Percentiles rank a stretch among this genome's conserved stretches.
Conservation (phyloP, 1,140 invertebrate species). For the Apolygus lucorum region DNA sequence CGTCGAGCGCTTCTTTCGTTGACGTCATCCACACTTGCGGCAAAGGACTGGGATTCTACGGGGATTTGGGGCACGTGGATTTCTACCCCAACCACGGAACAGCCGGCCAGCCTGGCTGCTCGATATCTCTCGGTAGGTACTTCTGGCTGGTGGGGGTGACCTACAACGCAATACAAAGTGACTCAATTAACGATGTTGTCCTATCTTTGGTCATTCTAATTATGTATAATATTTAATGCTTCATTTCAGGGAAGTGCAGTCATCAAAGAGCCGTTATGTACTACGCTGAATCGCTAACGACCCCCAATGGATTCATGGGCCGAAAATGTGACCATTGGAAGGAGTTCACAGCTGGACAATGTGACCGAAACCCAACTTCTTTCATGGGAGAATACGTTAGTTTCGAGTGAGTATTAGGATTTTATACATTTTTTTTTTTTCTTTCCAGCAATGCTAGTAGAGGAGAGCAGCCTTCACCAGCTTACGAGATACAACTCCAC, state of each 20-base stretch:
- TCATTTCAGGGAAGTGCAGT: constrained; percentile 24
- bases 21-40: constrained; percentile 49
- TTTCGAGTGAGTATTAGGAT: not conserved
- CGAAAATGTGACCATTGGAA: constrained; percentile 50
- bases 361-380: constrained; percentile 40
- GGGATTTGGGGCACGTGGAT: constrained; percentile 48
- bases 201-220: too few relatives aligned
- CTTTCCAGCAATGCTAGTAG: too few relatives aligned
- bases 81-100: constrained; percentile 54
- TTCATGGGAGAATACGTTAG: constrained; percentile 50
- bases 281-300: constrained; percentile 28
- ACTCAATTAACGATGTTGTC: too few relatives aligned
- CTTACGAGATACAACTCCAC: too few relatives aligned
- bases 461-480: too few relatives aligned
- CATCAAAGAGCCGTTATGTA: constrained; percentile 27
- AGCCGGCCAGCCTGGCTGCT: constrained; percentile 46
- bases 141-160: not conserved
- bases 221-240: too few relatives aligned
- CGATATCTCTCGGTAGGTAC: not conserved
- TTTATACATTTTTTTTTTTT: too few relatives aligned
- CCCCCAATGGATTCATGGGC: constrained; percentile 44
- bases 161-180: not conserved
- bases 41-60: constrained; percentile 45
- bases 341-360: constrained; percentile 47
- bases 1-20: constrained; percentile 46